These are phyloP conservation scores for Muscina levida DNA, from an alignment of 2,888 invertebrate species.

Conservation along the genomic window DNA sequence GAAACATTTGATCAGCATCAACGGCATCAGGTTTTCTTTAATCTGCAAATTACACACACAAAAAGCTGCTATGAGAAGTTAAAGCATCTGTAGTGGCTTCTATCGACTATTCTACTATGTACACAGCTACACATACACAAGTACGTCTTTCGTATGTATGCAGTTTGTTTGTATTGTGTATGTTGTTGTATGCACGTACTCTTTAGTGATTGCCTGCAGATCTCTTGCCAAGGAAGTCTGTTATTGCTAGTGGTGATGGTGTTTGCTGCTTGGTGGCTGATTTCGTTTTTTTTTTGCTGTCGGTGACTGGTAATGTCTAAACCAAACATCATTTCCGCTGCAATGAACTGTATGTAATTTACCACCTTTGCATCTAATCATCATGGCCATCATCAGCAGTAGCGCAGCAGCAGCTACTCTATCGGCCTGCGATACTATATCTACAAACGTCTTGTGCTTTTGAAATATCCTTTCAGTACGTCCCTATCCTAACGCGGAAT, in stretches of 20 bases:
- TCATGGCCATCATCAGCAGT: background rate
- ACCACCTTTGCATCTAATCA: conserved; percentile 40
- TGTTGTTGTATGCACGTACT: no score
- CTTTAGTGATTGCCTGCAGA: background rate
- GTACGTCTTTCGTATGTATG: no score
- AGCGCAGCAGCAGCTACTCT: background rate
- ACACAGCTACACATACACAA: no score
- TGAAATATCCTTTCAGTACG: background rate
- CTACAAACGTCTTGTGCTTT: conserved; percentile 7
- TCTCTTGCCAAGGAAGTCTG: background rate
- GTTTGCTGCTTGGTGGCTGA: conserved; percentile 29
- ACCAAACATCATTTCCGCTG: conserved; percentile 62
- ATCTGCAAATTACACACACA: conserved; percentile 45
- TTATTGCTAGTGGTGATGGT: conserved; percentile 4
- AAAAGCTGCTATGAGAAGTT: conserved; percentile 50
- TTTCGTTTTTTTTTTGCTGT: conserved; percentile 37
- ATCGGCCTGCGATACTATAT: background rate
- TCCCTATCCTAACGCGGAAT: background rate
- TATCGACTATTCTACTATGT: no score
- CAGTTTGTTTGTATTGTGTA: no score
- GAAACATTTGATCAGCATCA: conserved; percentile 47
- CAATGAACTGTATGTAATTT: conserved; percentile 57
- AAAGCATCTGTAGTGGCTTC: conserved; percentile 26
- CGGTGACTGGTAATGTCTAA: conserved; percentile 55
- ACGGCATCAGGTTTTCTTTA: conserved; percentile 39